Evolutionary conservation across 2,888 invertebrate genomes (phyloP).

Genomic region (Cheiracanthium punctorium): DNA sequence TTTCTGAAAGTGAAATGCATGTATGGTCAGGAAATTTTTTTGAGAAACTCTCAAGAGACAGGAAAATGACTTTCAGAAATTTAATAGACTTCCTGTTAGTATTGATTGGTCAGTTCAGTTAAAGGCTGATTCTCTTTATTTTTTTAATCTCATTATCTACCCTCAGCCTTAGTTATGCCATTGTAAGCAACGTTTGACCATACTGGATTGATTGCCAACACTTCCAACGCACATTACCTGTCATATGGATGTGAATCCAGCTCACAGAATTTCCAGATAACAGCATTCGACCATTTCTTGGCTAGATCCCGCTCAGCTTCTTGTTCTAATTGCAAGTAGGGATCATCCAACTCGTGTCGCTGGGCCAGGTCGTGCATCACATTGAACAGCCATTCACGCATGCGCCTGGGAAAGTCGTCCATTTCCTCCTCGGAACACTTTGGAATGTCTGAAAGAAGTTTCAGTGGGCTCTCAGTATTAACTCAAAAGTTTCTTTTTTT

Average conservation of each 20-base stretch:
- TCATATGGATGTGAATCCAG: constrained; percentile 94
- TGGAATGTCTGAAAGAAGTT: constrained; percentile 72
- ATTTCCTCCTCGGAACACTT: constrained; percentile 88
- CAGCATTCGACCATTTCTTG: constrained; percentile 82
- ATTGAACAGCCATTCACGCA: constrained; percentile 99
- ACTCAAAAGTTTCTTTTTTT: background rate
- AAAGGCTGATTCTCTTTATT: no score
- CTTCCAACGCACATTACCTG: constrained; percentile 79
- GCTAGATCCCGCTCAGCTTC: constrained; percentile 85
- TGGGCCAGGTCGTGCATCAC: constrained; percentile 96
- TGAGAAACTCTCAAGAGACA: no score
- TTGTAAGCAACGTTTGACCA: no score
- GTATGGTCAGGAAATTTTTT: no score
- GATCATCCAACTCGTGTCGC: constrained; percentile 86
- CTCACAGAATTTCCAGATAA: constrained; percentile 97
- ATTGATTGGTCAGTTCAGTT: no score
- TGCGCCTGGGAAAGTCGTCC: constrained; percentile 95
- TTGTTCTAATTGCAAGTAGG: constrained; percentile 85
- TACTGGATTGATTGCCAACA: no score
- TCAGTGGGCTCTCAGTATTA: background rate
- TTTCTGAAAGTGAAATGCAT: no score
- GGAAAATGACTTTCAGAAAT: no score
- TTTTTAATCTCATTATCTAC: no score
- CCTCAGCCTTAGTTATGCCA: no score
- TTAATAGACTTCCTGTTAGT: no score